These are phyloP conservation scores for Copidosoma aretas DNA, from an alignment of 2,888 invertebrate genomes.

Conservation along the genomic window DNA sequence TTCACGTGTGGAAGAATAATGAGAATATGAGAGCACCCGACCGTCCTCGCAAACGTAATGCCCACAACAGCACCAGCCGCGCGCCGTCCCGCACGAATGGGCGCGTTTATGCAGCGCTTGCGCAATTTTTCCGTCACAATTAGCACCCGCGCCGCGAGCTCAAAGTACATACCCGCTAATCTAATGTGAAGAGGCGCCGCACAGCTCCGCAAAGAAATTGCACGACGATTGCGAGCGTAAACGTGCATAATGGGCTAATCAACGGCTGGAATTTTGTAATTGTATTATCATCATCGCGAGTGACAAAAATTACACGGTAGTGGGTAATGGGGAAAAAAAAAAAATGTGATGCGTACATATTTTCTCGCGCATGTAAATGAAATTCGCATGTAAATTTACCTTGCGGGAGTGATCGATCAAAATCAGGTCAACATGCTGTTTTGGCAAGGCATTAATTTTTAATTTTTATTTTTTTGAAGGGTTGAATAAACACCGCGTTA, in stretches of 20 bases:
- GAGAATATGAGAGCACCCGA: neutral
- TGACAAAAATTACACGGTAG: too few species aligned
- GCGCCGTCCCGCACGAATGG: neutral
- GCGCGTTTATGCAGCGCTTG: neutral
- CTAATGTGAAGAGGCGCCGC: constrained; percentile 1
- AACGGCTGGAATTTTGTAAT: neutral
- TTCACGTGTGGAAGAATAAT: neutral
- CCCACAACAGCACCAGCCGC: neutral
- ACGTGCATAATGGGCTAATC: neutral
- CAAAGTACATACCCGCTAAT: constrained; percentile 1
- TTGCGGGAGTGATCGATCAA: too few species aligned
- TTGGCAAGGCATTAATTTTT: too few species aligned
- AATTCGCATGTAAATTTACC: too few species aligned
- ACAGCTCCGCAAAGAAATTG: neutral
- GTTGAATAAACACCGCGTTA: too few species aligned
- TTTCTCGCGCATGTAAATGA: too few species aligned
- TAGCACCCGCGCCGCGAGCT: constrained; percentile 7
- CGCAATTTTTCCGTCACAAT: constrained; percentile 23
- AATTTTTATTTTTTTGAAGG: too few species aligned
- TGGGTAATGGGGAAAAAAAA: too few species aligned
- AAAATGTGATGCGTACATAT: too few species aligned
- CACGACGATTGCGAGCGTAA: neutral
- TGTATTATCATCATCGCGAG: too few species aligned
- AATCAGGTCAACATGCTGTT: too few species aligned
- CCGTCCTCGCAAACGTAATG: constrained; percentile 1